Evolutionary conservation across 2,113 vertebrate genomes (phyloP).

Genomic region (Brachyhypopomus gauderio): DNA sequence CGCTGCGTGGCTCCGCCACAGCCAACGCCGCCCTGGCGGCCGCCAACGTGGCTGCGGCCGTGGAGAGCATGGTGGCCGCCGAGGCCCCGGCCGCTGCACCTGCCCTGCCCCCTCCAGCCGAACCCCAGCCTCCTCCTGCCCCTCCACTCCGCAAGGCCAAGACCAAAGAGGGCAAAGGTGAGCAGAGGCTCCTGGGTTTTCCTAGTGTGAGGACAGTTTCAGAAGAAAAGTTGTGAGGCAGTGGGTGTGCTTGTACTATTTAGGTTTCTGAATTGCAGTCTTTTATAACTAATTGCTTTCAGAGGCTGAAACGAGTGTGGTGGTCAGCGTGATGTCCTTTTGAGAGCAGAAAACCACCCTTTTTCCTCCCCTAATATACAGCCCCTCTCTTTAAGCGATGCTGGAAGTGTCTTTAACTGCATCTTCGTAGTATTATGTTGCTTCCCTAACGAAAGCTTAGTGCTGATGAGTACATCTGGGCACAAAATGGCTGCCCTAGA

Average conservation of each 20-base stretch:
- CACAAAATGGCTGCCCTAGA: not conserved
- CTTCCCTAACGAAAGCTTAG: too few species aligned
- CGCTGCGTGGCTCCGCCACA: slow-evolving; percentile 90
- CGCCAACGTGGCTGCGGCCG: slow-evolving; percentile 87
- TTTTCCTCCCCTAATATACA: too few species aligned
- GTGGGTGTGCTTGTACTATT: not conserved
- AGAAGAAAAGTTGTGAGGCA: not conserved
- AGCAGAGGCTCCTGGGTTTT: not conserved
- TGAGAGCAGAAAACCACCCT: too few species aligned
- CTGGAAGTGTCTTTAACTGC: too few species aligned
- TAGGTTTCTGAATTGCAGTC: too few species aligned
- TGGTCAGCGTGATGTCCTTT: too few species aligned
- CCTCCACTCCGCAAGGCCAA: slow-evolving; percentile 93
- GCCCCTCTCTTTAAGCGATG: not conserved
- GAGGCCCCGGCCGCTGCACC: slow-evolving; percentile 48
- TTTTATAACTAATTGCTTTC: not conserved
- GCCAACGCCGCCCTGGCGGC: slow-evolving; percentile 91
- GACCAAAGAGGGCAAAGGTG: slow-evolving; percentile 98
- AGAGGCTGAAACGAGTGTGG: not conserved
- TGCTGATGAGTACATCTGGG: not conserved
- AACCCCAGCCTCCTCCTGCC: slow-evolving; percentile 76
- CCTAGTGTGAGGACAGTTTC: not conserved
- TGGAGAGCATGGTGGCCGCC: slow-evolving; percentile 86
- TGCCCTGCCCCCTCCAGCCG: not conserved
- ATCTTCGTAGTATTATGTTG: too few species aligned